phyloP scores from a whole-genome alignment of 2,797 vertebrate genomes.

The Rousettus madagascariensis region DNA sequence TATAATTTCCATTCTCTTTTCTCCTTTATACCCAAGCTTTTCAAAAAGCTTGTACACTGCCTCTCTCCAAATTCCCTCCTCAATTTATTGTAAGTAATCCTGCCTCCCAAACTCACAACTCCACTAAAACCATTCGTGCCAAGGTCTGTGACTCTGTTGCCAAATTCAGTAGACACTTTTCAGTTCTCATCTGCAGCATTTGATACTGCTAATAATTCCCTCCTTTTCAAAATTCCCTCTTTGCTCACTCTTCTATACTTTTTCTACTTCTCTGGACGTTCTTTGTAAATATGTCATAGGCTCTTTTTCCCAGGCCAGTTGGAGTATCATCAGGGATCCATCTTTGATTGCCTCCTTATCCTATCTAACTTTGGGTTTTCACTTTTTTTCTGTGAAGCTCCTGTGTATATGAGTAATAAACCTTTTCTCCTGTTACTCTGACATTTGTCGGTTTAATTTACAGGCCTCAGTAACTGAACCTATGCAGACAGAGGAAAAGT shows the following conservation, averaged over 20 bases:
- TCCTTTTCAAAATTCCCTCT: conserved; percentile 12
- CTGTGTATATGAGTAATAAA: neutral
- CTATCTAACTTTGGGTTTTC: neutral
- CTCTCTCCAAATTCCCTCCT: neutral
- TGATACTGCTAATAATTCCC: neutral
- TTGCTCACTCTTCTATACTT: neutral
- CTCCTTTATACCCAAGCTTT: neutral
- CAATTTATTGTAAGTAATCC: neutral
- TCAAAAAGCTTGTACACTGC: neutral
- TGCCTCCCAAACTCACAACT: neutral
- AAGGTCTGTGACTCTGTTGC: neutral
- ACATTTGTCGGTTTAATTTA: neutral
- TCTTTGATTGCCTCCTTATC: neutral
- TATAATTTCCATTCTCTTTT: neutral
- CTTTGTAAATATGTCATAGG: neutral
- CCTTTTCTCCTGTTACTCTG: neutral
- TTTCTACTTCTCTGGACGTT: neutral
- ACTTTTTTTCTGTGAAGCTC: neutral
- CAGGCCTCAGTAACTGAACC: neutral
- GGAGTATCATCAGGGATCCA: neutral
- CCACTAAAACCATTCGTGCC: neutral
- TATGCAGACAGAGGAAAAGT: neutral
- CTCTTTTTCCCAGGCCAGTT: neutral
- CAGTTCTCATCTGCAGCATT: neutral
- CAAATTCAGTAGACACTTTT: conserved; percentile 14